Percentiles rank a stretch among this genome's conserved stretches.
Conservation (phyloP, 2,797 vertebrate species). For the Leuciscus waleckii region DNA sequence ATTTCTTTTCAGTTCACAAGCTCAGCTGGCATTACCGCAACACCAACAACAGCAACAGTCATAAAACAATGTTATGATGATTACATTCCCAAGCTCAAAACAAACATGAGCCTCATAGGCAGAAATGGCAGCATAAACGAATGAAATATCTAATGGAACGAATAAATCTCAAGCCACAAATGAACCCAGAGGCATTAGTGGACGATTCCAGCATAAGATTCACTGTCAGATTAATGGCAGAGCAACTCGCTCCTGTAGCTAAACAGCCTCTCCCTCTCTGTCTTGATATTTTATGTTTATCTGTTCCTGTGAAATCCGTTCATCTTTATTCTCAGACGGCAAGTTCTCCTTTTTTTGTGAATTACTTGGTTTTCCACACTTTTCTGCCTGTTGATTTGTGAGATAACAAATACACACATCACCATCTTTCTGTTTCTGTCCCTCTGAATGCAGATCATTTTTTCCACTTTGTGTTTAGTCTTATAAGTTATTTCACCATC, state of each 20-base stretch:
- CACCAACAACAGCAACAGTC: constrained; percentile 10
- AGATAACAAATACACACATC: neutral
- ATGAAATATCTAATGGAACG: constrained; percentile 46
- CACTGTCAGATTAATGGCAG: constrained; percentile 24
- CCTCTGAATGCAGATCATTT: neutral
- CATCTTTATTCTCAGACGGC: constrained; percentile 7
- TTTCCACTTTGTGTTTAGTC: neutral
- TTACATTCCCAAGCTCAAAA: constrained; percentile 24
- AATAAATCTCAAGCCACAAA: constrained; percentile 41
- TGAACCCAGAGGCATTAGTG: constrained; percentile 39
- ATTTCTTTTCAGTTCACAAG: constrained; percentile 13
- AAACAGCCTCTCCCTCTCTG: constrained; percentile 15
- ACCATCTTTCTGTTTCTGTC: neutral
- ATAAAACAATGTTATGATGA: constrained; percentile 45
- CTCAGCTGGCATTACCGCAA: constrained; percentile 27
- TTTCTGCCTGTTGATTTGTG: constrained; percentile 4
- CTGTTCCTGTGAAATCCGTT: neutral
- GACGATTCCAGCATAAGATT: constrained; percentile 10
- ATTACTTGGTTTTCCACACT: neutral
- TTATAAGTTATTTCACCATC: neutral
- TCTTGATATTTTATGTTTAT: constrained; percentile 1
- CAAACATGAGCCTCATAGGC: constrained; percentile 30
- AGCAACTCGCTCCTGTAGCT: constrained; percentile 9
- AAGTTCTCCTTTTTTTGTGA: neutral
- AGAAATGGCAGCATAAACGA: constrained; percentile 24